phyloP scores from a whole-genome alignment of 2,797 vertebrate species.

The Austrolebias charrua region DNA sequence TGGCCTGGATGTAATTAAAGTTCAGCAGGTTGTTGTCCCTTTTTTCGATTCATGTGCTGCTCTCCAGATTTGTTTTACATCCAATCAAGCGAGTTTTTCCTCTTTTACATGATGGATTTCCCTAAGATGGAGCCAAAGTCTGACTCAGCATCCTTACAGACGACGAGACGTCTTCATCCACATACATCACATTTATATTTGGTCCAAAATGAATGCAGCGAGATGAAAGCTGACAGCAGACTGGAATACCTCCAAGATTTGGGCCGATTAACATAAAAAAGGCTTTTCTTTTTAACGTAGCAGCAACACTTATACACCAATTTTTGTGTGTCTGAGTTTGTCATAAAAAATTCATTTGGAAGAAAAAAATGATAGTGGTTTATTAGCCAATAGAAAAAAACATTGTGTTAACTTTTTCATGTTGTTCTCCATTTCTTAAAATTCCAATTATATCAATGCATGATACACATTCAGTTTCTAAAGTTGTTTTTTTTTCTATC shows the following conservation, averaged over 20 bases:
- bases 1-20: constrained; percentile 22
- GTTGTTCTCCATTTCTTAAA: no score
- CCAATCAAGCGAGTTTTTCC: constrained; percentile 56
- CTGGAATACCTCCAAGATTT: constrained; percentile 41
- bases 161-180: constrained; percentile 49
- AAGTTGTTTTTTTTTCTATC: not conserved
- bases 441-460: no score
- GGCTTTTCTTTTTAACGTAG: constrained; percentile 4
- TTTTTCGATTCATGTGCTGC: not conserved
- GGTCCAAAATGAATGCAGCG: constrained; percentile 38
- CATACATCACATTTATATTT: constrained; percentile 57
- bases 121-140: constrained; percentile 48
- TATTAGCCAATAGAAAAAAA: no score
- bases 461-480: not conserved
- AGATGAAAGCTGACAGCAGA: constrained; percentile 51
- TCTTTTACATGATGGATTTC: constrained; percentile 47
- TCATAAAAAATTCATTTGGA: not conserved
- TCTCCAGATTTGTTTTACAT: constrained; percentile 56
- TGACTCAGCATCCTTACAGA: constrained; percentile 61
- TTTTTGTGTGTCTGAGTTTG: not conserved
- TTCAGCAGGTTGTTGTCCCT: constrained; percentile 20
- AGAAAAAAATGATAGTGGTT: no score
- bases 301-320: not conserved
- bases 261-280: constrained; percentile 33
- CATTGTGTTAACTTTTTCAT: no score